Conservation (phyloP, 2,888 invertebrate species). For the Drosophila kuntzei region DNA sequence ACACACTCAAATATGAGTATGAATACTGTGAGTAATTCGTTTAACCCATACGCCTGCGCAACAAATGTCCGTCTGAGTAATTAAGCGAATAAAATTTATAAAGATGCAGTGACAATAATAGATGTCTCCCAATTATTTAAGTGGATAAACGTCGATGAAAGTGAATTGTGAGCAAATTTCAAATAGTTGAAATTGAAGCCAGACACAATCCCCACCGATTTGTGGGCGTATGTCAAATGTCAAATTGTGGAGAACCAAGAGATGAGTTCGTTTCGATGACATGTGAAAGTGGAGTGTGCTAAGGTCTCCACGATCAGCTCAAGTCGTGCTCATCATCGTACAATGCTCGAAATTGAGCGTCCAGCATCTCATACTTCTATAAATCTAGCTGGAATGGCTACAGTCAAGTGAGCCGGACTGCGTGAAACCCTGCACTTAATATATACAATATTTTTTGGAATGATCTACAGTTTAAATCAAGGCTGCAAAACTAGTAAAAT, state of each 20-base stretch:
- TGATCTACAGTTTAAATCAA: too few species aligned
- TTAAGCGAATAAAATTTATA: slow-evolving; percentile 59
- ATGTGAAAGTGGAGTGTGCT: slow-evolving; percentile 34
- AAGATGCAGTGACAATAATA: slow-evolving; percentile 39
- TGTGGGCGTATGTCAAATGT: slow-evolving; percentile 78
- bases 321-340: not conserved
- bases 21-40: slow-evolving; percentile 14
- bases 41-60: slow-evolving; percentile 51
- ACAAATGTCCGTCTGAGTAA: slow-evolving; percentile 38
- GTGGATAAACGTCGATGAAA: slow-evolving; percentile 74
- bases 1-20: slow-evolving; percentile 12
- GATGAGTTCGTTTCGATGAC: not conserved
- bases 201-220: slow-evolving; percentile 12
- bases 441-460: not conserved
- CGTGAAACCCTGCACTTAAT: not conserved
- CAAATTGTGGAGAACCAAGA: slow-evolving; percentile 35
- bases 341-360: slow-evolving; percentile 14
- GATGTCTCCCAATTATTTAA: slow-evolving; percentile 62
- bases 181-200: slow-evolving; percentile 22
- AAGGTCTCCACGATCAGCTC: slow-evolving; percentile 12
- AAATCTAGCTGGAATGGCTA: not conserved
- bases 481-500: too few species aligned
- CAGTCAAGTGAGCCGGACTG: not conserved
- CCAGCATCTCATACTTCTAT: slow-evolving; percentile 1
- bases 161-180: slow-evolving; percentile 56